A percentile compares a stretch with the other conserved stretches of the same genome.
Conservation (phyloP, 1,140 invertebrate species). For the Magallana gigas region DNA sequence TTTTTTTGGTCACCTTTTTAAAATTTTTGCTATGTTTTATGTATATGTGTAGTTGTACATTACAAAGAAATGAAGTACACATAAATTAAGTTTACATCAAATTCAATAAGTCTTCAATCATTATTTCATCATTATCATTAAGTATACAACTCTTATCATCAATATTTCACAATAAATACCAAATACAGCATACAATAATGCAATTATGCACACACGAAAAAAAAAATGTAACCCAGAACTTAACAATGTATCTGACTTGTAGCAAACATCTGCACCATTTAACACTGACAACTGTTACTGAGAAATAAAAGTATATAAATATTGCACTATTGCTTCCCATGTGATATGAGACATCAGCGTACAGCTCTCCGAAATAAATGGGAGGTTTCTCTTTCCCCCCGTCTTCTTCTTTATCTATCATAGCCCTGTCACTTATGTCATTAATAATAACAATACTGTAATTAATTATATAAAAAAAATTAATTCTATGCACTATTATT, state of each 20-base stretch:
- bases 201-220: neutral
- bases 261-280: conserved; percentile 21
- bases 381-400: neutral
- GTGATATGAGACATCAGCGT: conserved; percentile 1
- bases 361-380: conserved; percentile 5
- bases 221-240: neutral
- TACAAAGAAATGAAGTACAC: conserved; percentile 17
- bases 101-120: neutral
- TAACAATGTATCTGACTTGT: neutral
- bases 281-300: neutral
- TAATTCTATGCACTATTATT: conserved; percentile 25
- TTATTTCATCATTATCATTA: neutral
- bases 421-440: conserved; percentile 1
- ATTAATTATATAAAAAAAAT: neutral
- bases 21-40: too few species aligned
- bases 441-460: conserved; percentile 12
- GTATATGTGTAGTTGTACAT: neutral
- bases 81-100: neutral
- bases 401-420: neutral
- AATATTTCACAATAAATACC: conserved; percentile 29
- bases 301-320: conserved; percentile 29
- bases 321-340: conserved; percentile 35
- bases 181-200: conserved; percentile 5
- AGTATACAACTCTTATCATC: neutral
- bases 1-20: too few species aligned